Conservation (phyloP, 2,888 invertebrate genomes). For the Eupeodes latifasciatus region DNA sequence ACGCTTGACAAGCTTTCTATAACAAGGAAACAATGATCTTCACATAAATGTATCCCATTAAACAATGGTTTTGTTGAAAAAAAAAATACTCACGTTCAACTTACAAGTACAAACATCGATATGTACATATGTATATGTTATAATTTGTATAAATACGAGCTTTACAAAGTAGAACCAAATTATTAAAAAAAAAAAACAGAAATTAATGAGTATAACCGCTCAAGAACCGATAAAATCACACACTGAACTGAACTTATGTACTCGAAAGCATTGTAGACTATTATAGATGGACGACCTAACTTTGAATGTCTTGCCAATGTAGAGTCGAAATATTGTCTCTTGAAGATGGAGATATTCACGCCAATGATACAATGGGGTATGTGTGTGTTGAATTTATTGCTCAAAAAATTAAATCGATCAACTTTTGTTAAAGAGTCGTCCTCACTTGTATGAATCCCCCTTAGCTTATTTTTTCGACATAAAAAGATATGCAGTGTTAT, state of each 20-base stretch:
- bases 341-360: slow-evolving; percentile 52
- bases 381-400: slow-evolving; percentile 21
- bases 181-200: neutral
- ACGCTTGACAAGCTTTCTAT: neutral
- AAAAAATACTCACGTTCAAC: slow-evolving; percentile 8
- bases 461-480: no score
- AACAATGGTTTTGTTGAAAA: neutral
- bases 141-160: neutral
- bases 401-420: slow-evolving; percentile 51
- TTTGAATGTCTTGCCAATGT: slow-evolving; percentile 61
- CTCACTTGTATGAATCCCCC: slow-evolving; percentile 20
- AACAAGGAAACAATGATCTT: slow-evolving; percentile 10
- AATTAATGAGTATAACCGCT: slow-evolving; percentile 45
- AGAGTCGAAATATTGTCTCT: slow-evolving; percentile 43
- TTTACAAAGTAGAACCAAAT: slow-evolving; percentile 27
- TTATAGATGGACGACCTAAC: slow-evolving; percentile 61
- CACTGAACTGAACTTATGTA: slow-evolving; percentile 59
- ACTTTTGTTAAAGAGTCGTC: slow-evolving; percentile 35
- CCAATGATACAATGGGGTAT: slow-evolving; percentile 46
- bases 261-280: slow-evolving; percentile 48
- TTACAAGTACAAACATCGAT: neutral
- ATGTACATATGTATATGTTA: no score
- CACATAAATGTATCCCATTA: neutral
- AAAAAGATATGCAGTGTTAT: no score
- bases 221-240: slow-evolving; percentile 65